Percentiles rank a stretch among this genome's conserved stretches.
These are phyloP conservation scores for Sphecodes monilicornis DNA, from an alignment of 2,888 invertebrate genomes.

Conservation along the genomic window DNA sequence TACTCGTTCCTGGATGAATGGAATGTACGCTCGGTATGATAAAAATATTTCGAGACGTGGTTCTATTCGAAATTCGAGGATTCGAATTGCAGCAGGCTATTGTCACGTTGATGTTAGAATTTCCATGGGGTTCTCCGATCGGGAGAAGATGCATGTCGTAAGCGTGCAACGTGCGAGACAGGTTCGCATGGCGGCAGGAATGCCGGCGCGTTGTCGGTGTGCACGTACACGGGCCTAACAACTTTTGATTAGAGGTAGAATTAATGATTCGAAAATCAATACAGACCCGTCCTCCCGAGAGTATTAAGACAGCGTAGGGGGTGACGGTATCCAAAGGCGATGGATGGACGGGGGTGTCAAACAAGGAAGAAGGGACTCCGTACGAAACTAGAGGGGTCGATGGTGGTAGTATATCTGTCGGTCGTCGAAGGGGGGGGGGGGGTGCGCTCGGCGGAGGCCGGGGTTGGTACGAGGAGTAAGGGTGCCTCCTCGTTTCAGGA, in stretches of 20 bases:
- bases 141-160: not conserved
- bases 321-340: slow-evolving; percentile 70
- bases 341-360: slow-evolving; percentile 34
- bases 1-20: not conserved
- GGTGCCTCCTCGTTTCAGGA: slow-evolving; percentile 71
- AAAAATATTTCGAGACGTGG: not conserved
- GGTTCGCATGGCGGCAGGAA: not conserved
- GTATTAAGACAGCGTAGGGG: slow-evolving; percentile 79
- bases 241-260: slow-evolving; percentile 83
- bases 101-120: not conserved
- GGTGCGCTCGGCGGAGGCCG: slow-evolving; percentile 12
- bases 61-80: not conserved
- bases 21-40: not conserved
- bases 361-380: slow-evolving; percentile 54
- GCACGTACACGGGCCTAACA: slow-evolving; percentile 44
- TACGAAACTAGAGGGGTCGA: slow-evolving; percentile 50
- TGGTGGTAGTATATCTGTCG: slow-evolving; percentile 65
- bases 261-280: slow-evolving; percentile 85
- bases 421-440: not conserved
- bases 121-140: not conserved
- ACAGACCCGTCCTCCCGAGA: slow-evolving; percentile 76
- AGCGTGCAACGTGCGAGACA: slow-evolving; percentile 12
- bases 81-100: not conserved
- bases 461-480: slow-evolving; percentile 48
- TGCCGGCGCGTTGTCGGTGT: not conserved